Percentiles rank a stretch among this genome's conserved stretches.
Evolutionary conservation across 2,797 vertebrate species (phyloP).

Genomic region (Hipposideros larvatus): DNA sequence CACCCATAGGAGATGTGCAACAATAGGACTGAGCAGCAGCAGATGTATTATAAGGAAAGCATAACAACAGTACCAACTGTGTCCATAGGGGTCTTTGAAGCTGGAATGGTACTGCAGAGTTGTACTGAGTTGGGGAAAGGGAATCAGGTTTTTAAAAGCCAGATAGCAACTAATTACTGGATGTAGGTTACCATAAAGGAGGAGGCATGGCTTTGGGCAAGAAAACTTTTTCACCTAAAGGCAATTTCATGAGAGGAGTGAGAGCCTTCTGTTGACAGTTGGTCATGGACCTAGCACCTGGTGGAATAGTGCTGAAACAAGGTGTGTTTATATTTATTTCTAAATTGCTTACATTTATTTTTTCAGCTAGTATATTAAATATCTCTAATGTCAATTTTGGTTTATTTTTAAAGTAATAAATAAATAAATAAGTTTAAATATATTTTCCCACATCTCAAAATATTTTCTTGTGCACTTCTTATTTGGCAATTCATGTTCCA

Average conservation of each 20-base stretch:
- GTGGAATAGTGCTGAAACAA: not conserved
- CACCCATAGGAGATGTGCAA: no score
- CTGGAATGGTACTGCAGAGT: rapidly evolving
- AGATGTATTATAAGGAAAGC: not conserved
- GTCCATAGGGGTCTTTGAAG: not conserved
- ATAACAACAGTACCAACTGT: not conserved
- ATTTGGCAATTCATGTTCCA: not conserved
- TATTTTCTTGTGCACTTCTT: not conserved
- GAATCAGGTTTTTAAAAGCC: not conserved
- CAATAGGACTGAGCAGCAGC: not conserved
- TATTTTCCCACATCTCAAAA: not conserved
- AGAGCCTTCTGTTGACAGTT: not conserved
- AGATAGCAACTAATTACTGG: not conserved
- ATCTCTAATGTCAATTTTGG: not conserved
- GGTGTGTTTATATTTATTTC: not conserved
- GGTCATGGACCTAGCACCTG: not conserved
- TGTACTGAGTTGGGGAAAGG: not conserved
- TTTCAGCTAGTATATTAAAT: not conserved
- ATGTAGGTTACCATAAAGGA: not conserved
- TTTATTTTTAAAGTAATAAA: not conserved
- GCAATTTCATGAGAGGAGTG: not conserved
- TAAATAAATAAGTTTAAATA: not conserved
- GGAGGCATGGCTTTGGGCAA: not conserved
- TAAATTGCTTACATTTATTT: not conserved
- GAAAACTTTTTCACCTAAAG: not conserved